Evolutionary conservation across 2,888 invertebrate genomes (phyloP).

Genomic region (Leuctra nigra): DNA sequence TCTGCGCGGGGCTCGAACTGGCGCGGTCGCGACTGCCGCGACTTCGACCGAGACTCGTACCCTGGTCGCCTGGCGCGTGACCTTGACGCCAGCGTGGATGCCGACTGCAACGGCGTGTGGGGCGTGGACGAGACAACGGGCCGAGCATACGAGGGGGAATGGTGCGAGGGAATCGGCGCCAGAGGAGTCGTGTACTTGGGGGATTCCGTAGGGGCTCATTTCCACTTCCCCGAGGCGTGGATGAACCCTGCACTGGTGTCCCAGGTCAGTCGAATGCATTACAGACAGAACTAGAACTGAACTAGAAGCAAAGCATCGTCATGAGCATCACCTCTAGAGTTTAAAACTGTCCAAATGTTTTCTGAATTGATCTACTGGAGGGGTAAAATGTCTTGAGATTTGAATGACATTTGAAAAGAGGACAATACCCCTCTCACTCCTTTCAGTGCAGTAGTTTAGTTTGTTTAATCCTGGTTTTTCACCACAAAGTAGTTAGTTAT

Average conservation of each 20-base stretch:
- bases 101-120: slow-evolving; percentile 37
- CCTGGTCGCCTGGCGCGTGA: slow-evolving; percentile 34
- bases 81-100: slow-evolving; percentile 32
- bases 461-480: too few species aligned
- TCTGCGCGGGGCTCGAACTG: slow-evolving; percentile 35
- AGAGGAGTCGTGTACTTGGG: slow-evolving; percentile 35
- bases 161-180: slow-evolving; percentile 32
- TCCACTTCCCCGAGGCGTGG: slow-evolving; percentile 44
- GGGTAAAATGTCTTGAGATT: too few species aligned
- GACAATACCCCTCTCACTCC: too few species aligned
- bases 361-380: too few species aligned
- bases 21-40: slow-evolving; percentile 37
- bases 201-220: slow-evolving; percentile 47
- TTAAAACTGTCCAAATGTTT: too few species aligned
- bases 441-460: too few species aligned
- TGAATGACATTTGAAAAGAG: too few species aligned
- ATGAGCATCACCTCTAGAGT: too few species aligned
- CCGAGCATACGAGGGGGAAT: slow-evolving; percentile 33
- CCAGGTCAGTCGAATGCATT: too few species aligned
- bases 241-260: slow-evolving; percentile 38
- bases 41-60: slow-evolving; percentile 32
- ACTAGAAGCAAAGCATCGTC: too few species aligned
- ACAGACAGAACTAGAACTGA: too few species aligned
- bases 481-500: too few species aligned
- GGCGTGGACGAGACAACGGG: slow-evolving; percentile 32